phyloP scores from a whole-genome alignment of 2,797 vertebrate species.

The Heteromormyrus szaboi region DNA sequence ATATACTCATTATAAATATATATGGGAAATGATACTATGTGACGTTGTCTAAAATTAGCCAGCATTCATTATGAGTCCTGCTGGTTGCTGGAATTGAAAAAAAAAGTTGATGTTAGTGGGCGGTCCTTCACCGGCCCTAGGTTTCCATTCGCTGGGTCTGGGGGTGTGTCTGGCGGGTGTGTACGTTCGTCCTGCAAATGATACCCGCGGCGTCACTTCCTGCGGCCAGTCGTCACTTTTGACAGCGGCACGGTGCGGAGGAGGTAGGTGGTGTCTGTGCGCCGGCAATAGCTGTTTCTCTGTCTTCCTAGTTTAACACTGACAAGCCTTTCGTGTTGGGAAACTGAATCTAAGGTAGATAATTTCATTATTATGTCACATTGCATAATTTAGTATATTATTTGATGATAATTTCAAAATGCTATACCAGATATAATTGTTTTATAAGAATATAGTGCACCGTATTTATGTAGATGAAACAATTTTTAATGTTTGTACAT shows the following conservation, averaged over 20 bases:
- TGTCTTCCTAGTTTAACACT: slow-evolving; percentile 27
- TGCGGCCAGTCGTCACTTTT: slow-evolving; percentile 39
- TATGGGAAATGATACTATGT: not conserved
- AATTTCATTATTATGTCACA: not conserved
- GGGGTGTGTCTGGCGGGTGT: slow-evolving; percentile 63
- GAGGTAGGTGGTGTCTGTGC: slow-evolving; percentile 9
- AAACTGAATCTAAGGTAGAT: not conserved
- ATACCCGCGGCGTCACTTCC: slow-evolving; percentile 45
- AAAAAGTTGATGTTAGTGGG: not conserved
- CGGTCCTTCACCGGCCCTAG: slow-evolving; percentile 14
- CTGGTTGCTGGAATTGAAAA: not conserved
- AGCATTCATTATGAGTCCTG: not conserved
- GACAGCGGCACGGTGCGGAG: slow-evolving; percentile 55
- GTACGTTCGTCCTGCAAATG: slow-evolving; percentile 17
- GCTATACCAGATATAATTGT: not conserved
- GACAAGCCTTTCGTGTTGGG: slow-evolving; percentile 32
- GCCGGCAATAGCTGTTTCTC: slow-evolving; percentile 1
- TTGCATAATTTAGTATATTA: not conserved
- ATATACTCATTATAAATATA: not conserved
- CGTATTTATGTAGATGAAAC: not conserved
- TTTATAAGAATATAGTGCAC: not conserved
- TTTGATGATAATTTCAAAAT: not conserved
- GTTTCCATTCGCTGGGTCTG: slow-evolving; percentile 56
- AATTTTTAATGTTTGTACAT: not conserved
- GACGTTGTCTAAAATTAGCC: not conserved